Percentiles rank a stretch among this genome's conserved stretches.
Evolutionary conservation across 2,888 invertebrate genomes (phyloP).

Genomic region (Eilema caniola): DNA sequence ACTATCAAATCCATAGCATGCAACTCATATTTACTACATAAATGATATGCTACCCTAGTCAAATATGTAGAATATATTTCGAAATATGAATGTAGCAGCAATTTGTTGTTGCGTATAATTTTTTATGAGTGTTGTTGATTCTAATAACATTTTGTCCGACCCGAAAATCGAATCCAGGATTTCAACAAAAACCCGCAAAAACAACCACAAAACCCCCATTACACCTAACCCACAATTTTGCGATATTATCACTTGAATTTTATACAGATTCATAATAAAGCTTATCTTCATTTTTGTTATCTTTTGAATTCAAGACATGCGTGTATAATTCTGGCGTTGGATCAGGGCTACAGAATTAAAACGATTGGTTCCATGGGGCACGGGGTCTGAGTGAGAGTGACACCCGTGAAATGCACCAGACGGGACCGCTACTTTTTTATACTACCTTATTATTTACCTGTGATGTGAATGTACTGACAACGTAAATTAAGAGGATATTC

Average conservation of each 20-base stretch:
- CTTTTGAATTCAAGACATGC: constrained; percentile 34
- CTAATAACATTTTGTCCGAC: background rate
- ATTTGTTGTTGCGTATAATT: too few relatives aligned
- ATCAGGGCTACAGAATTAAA: constrained; percentile 44
- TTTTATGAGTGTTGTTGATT: background rate
- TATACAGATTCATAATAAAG: background rate
- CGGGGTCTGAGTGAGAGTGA: constrained; percentile 53
- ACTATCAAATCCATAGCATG: constrained; percentile 10
- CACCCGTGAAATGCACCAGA: constrained; percentile 57
- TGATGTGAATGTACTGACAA: background rate
- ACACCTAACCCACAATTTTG: background rate
- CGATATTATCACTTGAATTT: constrained; percentile 2
- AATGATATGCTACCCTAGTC: constrained; percentile 19
- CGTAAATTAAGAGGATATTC: background rate
- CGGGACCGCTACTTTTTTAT: constrained; percentile 33
- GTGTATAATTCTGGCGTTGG: constrained; percentile 48
- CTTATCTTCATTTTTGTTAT: background rate
- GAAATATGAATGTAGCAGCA: constrained; percentile 2
- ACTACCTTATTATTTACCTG: constrained; percentile 13
- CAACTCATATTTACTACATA: background rate
- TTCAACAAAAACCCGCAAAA: background rate
- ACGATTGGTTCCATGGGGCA: constrained; percentile 46
- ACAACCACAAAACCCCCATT: background rate
- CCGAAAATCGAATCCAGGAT: background rate
- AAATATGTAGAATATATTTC: constrained; percentile 12